Percentiles rank a stretch among this genome's conserved stretches.
phyloP scores from a whole-genome alignment of 2,797 vertebrate species.

The Neosilurus hyrtlii region DNA sequence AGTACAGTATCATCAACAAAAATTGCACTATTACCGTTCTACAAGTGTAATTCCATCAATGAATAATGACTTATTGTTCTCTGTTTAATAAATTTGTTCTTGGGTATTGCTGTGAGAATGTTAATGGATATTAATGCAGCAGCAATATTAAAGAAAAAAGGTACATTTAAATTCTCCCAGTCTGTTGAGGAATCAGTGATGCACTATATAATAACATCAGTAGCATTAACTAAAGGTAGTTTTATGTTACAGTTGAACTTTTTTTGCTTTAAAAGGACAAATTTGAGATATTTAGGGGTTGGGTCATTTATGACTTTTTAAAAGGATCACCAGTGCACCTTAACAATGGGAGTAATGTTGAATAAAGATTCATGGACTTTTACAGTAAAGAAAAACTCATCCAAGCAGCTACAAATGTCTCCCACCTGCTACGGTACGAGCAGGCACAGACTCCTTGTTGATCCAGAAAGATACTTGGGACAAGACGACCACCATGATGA shows the following conservation, averaged over 20 bases:
- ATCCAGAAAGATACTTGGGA: conserved; percentile 82
- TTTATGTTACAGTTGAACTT: not conserved
- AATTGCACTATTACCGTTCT: not conserved
- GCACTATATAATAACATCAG: not conserved
- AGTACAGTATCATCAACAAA: not conserved
- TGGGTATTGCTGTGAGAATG: not conserved
- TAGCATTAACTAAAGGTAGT: not conserved
- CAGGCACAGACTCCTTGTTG: conserved; percentile 83
- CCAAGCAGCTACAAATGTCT: not conserved
- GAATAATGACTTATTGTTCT: not conserved
- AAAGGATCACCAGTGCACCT: not conserved
- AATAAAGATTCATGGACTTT: not conserved
- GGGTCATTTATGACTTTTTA: not conserved
- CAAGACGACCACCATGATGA: conserved; percentile 79
- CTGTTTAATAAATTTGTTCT: not conserved
- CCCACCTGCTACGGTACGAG: conserved; percentile 77
- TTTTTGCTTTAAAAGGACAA: not conserved
- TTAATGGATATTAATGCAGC: not conserved
- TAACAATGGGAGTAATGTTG: not conserved
- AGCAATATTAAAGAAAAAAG: not conserved
- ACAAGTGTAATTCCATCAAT: not conserved
- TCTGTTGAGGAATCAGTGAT: not conserved
- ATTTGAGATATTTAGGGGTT: not conserved
- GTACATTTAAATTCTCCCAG: not conserved
- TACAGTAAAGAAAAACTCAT: not conserved